Evolutionary conservation across 2,113 vertebrate genomes (phyloP), one percentile per base, ranked within the genome.

Genomic region (Alosa alosa): DNA sequence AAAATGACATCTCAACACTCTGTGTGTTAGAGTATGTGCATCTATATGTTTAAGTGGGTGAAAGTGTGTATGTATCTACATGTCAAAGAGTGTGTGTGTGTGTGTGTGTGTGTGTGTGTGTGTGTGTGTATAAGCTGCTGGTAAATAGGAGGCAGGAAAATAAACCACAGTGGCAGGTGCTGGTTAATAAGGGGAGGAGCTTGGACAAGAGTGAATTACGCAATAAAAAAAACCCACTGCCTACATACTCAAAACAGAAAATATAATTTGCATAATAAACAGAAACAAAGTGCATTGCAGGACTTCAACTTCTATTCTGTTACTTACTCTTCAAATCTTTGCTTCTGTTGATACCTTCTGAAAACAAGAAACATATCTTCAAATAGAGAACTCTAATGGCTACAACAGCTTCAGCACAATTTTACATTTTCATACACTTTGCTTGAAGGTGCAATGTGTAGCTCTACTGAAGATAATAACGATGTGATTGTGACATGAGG

Each of bases 291-390:
- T 45, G 84, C 83, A 84, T 17, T 83, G 81, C 11, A 68, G n/a
- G 8, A 72, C 64, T 86, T 57, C 3, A 89, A 81, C 87, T 81
- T 89, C 91, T 88, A 82, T 84, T 55, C 88, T 88, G 64, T 85
- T 94, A 95, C 95, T 95, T 93, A 95, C 94, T 95, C 92, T 94
- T 95, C 86, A 92, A 88, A 92, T 94, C 94, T 93, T 93, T 94
- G 93, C 94, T 94, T 90, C 94, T 89, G 95, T 95, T 95, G 91
- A 95, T 93, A 93, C 93, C 94, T 94, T 94, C 93, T 95, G 95
- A 87, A 95, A 92, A 93, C 90, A 95, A 90, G 90, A 93, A 86
- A 91, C 68, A 93, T 84, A 86, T 84, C 87, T 92, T 92, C 87
- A 93, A 91, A 92, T 86, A 87, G 45, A 89, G 78, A 75, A 83